phyloP scores from a whole-genome alignment of 2,888 invertebrate species.

The Cosmia pyralina region DNA sequence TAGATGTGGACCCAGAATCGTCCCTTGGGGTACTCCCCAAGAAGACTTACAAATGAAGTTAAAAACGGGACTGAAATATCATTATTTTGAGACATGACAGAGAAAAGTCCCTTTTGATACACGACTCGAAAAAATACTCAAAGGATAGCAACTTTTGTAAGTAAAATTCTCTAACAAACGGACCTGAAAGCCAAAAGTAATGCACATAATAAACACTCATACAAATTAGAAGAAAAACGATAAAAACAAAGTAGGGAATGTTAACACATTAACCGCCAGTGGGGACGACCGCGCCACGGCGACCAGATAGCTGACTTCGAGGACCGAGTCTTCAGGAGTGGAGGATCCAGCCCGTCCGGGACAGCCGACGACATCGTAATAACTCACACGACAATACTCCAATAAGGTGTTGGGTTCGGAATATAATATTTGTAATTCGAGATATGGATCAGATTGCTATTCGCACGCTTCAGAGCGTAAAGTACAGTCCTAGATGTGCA shows the following conservation, averaged over 20 bases:
- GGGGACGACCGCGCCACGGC: conserved; percentile 85
- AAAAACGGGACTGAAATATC: background rate
- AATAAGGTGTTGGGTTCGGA: conserved; percentile 78
- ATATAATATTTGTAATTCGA: conserved; percentile 84
- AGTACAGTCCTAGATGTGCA: conserved; percentile 73
- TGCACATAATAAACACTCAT: conserved; percentile 79
- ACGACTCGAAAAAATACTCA: background rate
- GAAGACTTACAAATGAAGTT: conserved; percentile 5
- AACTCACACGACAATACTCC: conserved; percentile 75
- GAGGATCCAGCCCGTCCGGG: conserved; percentile 74
- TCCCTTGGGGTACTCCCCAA: conserved; percentile 37
- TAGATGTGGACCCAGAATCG: conserved; percentile 8
- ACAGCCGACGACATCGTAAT: conserved; percentile 80
- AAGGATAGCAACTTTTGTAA: background rate
- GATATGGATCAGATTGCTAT: conserved; percentile 79
- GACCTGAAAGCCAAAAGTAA: conserved; percentile 78
- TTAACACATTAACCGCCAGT: conserved; percentile 90
- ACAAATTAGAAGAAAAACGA: conserved; percentile 64
- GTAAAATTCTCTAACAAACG: conserved; percentile 56
- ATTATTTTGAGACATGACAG: conserved; percentile 8
- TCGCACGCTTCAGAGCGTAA: conserved; percentile 85
- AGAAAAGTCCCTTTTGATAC: background rate
- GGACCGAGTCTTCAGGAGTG: conserved; percentile 64
- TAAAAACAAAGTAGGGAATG: conserved; percentile 80
- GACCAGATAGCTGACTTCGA: conserved; percentile 81